Evolutionary conservation across 2,888 invertebrate genomes (phyloP).

Genomic region (Acrobasis repandana): DNA sequence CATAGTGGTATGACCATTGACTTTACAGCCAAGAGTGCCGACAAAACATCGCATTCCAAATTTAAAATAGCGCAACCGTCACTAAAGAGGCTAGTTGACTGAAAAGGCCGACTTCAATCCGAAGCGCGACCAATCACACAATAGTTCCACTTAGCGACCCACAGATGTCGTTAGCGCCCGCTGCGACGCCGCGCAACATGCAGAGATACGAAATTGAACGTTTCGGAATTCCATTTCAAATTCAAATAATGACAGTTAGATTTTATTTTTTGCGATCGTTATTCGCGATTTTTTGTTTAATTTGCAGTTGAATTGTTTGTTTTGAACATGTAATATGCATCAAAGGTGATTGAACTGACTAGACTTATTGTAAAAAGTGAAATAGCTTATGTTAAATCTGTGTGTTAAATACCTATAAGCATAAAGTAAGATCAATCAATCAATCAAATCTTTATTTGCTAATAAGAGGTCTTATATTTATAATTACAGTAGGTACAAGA

Average conservation of each 20-base stretch:
- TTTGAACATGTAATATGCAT: neutral
- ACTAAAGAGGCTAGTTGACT: conserved; percentile 70
- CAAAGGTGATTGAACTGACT: neutral
- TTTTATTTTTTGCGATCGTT: conserved; percentile 21
- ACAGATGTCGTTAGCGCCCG: conserved; percentile 80
- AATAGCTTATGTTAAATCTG: too few species aligned
- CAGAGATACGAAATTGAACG: conserved; percentile 62
- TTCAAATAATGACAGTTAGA: conserved; percentile 17
- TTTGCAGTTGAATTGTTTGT: neutral
- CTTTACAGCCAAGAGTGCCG: conserved; percentile 29
- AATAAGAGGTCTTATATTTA: too few species aligned
- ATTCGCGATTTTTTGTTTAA: conserved; percentile 9
- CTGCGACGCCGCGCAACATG: conserved; percentile 61
- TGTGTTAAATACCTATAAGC: too few species aligned
- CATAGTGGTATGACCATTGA: conserved; percentile 5
- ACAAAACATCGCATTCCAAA: conserved; percentile 70
- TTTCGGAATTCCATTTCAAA: conserved; percentile 34
- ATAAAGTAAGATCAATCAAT: too few species aligned
- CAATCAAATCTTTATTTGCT: too few species aligned
- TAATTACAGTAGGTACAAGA: too few species aligned
- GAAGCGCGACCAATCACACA: conserved; percentile 72
- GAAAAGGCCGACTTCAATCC: conserved; percentile 61
- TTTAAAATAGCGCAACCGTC: conserved; percentile 69
- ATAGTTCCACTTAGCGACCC: conserved; percentile 74
- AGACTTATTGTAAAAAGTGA: too few species aligned